Conservation (phyloP, 2,113 vertebrate genomes). For the Misgurnus mizolepis region DNA sequence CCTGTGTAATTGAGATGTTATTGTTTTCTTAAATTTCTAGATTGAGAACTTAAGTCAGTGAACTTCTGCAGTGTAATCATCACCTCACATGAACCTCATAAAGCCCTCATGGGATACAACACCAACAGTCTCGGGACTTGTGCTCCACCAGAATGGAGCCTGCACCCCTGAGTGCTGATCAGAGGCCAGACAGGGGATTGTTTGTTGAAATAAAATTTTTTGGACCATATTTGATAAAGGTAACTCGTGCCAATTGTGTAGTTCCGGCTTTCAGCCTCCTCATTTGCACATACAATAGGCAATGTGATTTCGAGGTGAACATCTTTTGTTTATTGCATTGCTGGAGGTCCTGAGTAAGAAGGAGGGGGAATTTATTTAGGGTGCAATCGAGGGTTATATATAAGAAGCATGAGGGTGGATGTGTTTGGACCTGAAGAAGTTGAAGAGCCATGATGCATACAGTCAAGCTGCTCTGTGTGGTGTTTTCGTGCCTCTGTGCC, state of each 20-base stretch:
- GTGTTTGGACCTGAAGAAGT: slow-evolving; percentile 33
- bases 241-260: background rate
- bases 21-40: slow-evolving; percentile 7
- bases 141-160: slow-evolving; percentile 1
- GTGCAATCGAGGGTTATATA: background rate
- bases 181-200: slow-evolving; percentile 6
- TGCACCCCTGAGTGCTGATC: background rate
- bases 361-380: background rate
- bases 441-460: slow-evolving; percentile 40
- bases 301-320: slow-evolving; percentile 31
- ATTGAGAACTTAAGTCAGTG: slow-evolving; percentile 28
- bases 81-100: slow-evolving; percentile 35
- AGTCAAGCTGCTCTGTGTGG: slow-evolving; percentile 49
- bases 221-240: slow-evolving; percentile 8
- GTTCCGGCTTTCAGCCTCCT: background rate
- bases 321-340: slow-evolving; percentile 8
- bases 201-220: slow-evolving; percentile 38
- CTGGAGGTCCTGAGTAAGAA: slow-evolving; percentile 10
- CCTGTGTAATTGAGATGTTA: slow-evolving; percentile 30
- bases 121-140: background rate
- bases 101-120: background rate
- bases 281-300: slow-evolving; percentile 1
- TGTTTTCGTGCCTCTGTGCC: slow-evolving; percentile 49
- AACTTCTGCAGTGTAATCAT: slow-evolving; percentile 10
- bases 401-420: slow-evolving; percentile 33